Evolutionary conservation across 1,140 invertebrate genomes (phyloP), one percentile per base, ranked within the genome.

Genomic region (Pseudobourletiella spinata): DNA sequence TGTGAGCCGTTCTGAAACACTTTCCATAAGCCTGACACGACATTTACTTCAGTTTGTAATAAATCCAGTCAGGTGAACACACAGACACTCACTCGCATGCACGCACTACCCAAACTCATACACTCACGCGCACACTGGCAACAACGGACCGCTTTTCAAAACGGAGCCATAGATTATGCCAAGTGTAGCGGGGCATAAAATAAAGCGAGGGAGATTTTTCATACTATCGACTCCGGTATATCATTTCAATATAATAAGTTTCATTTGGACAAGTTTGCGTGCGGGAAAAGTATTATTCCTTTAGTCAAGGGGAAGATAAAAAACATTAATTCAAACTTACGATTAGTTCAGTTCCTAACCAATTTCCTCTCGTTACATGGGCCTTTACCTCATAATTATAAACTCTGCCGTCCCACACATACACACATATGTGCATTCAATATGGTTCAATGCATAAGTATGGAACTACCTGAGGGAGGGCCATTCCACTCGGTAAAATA

Each of bases 211-310:
- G 24, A n/a, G n/a, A n/a, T n/a, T n/a, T n/a, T n/a, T n/a, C n/a
- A n/a, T n/a, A n/a, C n/a, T n/a, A n/a, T n/a, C n/a, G n/a, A n/a
- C n/a, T n/a, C n/a, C n/a, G 43, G 39, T 58, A 25, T 39, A 58
- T 58, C 24, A 42, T 24, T 43, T 25, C 25, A 58, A 44, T 58
- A 42, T 39, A 58, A n/a, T 35, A 58, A 24, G 39, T 58, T 46
- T 46, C 43, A 46, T 46, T 59, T 42, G 44, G 58, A 39, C 28
- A 39, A 52, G 43, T 61, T 69, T 65, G 67, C 67, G 64, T 69
- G 67, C 44, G 22, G 35, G 44, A 43, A 43, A 64, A 54, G 58
- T 43, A 69, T 69, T 69, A 61, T n/a, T n/a, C n/a, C n/a, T n/a
- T n/a, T n/a, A n/a, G n/a, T n/a, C n/a, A n/a, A n/a, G n/a, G n/a